These are phyloP conservation scores for Rhinopomastus cyanomelas DNA, from an alignment of 2,113 vertebrate genomes.

Conservation along the genomic window DNA sequence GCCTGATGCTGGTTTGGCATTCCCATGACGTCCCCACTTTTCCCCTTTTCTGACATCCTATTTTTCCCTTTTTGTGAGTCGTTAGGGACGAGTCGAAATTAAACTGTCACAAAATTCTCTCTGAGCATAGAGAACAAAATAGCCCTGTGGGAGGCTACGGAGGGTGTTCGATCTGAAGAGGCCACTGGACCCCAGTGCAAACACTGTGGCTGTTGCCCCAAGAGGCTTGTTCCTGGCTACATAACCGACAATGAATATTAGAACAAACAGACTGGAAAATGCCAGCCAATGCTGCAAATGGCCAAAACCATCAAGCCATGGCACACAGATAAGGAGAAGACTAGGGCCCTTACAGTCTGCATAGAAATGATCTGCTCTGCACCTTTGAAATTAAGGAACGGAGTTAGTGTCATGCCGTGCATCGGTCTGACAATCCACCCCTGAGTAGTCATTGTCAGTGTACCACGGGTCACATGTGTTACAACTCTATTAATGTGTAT, in stretches of 20 bases:
- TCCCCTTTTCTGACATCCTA: neutral
- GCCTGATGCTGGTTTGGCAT: rapidly evolving
- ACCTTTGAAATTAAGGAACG: conserved; percentile 45
- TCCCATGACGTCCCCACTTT: neutral
- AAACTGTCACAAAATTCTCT: neutral
- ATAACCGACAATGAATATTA: neutral
- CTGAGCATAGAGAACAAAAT: conserved; percentile 4
- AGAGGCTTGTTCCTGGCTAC: neutral
- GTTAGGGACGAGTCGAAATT: neutral
- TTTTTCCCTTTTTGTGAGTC: neutral
- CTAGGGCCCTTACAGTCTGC: neutral
- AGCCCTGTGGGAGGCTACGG: neutral
- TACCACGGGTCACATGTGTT: conserved; percentile 35
- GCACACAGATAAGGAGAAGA: neutral
- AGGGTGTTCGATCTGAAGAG: neutral
- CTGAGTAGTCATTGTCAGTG: conserved; percentile 58
- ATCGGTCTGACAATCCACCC: conserved; percentile 54
- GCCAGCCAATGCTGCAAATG: conserved; percentile 22
- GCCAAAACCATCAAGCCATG: conserved; percentile 8
- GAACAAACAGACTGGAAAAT: conserved; percentile 26
- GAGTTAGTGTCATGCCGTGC: conserved; percentile 19
- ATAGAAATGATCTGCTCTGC: neutral
- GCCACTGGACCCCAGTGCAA: neutral
- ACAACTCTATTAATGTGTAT: conserved; percentile 63
- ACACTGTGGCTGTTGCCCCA: neutral